Base-by-base conservation (phyloP, 2,113 vertebrate genomes). In the Cercopithecus mona region DNA sequence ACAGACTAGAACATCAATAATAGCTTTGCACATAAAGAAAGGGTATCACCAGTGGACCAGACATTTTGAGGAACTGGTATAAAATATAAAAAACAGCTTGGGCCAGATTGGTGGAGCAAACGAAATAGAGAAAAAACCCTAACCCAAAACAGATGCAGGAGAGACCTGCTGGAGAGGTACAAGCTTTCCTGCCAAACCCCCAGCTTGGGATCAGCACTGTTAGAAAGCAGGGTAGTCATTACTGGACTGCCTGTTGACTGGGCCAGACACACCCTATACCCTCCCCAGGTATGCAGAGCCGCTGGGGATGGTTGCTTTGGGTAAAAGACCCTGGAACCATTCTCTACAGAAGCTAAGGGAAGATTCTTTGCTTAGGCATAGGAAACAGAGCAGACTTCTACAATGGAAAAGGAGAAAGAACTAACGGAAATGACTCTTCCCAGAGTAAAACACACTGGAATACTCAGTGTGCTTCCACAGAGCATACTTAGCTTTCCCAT, bases 391-490 rank as follows among this genome's bases (percentile, higher is more conserved):
- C 8, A 48, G 40, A 48, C 25, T n/a, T 18, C 48, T 11, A 2
- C 0, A 0, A 5, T 1, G 8, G 55, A 6, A 22, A 11, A 10
- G 14, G 45, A 45, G 17, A 30, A 11, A 22, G 48, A 4, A 5
- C 38, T 6, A 4, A 13, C 0, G 8, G n/a, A 20, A 57, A 83
- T 40, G 76, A n/a, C 25, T 55, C 38, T 35, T 59, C 3, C 18
- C 5, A 6, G 35, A 70, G 52, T 43, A 35, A 30, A 35, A n/a
- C 17, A 3, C 5, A 0, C 6, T 43, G 5, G 6, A n/a, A 43
- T 1, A 4, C 14, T 35, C 2, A 8, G 43, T 55, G 32, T 2
- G 14, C 73, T 5, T 3, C 40, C 25, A 4, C 0, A 1, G 55
- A 17, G 8, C 1, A 18, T 30, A 0, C 11, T 16, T 64, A 23